phyloP scores from a whole-genome alignment of 1,140 invertebrate species.

The Venustaconcha ellipsiformis region DNA sequence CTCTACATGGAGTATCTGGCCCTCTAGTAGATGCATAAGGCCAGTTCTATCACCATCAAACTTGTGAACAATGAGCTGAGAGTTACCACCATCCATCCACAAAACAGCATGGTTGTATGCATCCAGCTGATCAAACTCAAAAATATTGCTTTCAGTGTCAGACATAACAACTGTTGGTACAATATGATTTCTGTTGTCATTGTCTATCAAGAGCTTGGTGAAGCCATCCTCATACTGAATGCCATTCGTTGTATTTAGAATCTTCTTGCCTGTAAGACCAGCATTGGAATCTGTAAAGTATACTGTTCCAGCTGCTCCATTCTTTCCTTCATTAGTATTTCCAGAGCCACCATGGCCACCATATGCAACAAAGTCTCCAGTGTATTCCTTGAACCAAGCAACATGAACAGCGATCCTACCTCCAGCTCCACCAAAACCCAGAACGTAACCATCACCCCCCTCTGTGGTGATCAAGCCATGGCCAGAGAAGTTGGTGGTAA shows the following conservation, averaged over 20 bases:
- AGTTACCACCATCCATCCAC: constrained; percentile 43
- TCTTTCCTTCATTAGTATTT: constrained; percentile 27
- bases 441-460: constrained; percentile 43
- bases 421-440: constrained; percentile 50
- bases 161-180: constrained; percentile 48
- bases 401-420: constrained; percentile 53
- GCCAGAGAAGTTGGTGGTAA: constrained; percentile 52
- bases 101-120: constrained; percentile 51
- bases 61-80: constrained; percentile 51
- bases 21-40: constrained; percentile 42
- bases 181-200: constrained; percentile 53
- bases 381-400: constrained; percentile 44
- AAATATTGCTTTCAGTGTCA: constrained; percentile 24
- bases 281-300: constrained; percentile 46
- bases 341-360: constrained; percentile 43
- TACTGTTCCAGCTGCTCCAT: constrained; percentile 52
- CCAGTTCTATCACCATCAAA: constrained; percentile 58
- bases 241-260: constrained; percentile 39
- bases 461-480: constrained; percentile 45
- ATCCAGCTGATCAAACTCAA: constrained; percentile 53
- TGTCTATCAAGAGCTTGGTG: constrained; percentile 50
- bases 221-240: constrained; percentile 37
- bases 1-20: constrained; percentile 49
- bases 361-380: constrained; percentile 43
- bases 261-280: constrained; percentile 31